Base-by-base conservation (phyloP, 1,140 invertebrate species). In the Rhizoglyphus robini region DNA sequence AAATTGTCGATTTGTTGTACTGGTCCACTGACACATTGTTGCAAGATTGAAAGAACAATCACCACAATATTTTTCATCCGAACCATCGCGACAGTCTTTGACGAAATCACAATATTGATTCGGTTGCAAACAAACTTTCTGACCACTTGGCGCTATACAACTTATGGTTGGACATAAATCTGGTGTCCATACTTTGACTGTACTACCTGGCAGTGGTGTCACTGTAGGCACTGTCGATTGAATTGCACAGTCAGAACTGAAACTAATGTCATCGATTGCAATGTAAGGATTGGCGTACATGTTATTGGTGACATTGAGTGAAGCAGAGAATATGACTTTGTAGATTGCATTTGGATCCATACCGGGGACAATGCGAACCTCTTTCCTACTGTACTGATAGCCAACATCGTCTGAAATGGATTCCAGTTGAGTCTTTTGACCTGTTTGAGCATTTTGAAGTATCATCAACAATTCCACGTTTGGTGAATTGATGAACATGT, bases 221-320 rank as follows among this genome's bases (percentile, higher is more conserved):
- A n/a, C n/a, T n/a, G n/a, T n/a, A n/a, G n/a, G n/a, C n/a, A n/a
- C n/a, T 41, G 36, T 11, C 8, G 18, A 11, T 18, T 41, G 8
- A 8, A 18, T 41, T 18, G 36, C 8, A 41, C 36, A 41, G 8
- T 41, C 36, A 11, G 8, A 8, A 41, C 8, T 41, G 41, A 69
- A 69, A 30, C 62, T 68, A 20, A 69, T 57, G 41, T 69, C 68
- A 57, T 69, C 68, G 23, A 69, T 13, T 5, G 68, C 68, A 41
- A 69, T 63, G 31, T 69, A 67, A 31, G 62, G 65, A n/a, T 30
- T n/a, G 29, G 36, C 3, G 36, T 34, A 38, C 23, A 20, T 20
- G 25, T 46, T 27, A 23, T 46, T n/a, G 1, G 58, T 51, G 13
- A 8, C 8, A 46, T 60, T 60, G 2, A 60, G 15, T 32, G 15